Conservation (phyloP, 2,797 vertebrate species). For the Prunella strophiata region DNA sequence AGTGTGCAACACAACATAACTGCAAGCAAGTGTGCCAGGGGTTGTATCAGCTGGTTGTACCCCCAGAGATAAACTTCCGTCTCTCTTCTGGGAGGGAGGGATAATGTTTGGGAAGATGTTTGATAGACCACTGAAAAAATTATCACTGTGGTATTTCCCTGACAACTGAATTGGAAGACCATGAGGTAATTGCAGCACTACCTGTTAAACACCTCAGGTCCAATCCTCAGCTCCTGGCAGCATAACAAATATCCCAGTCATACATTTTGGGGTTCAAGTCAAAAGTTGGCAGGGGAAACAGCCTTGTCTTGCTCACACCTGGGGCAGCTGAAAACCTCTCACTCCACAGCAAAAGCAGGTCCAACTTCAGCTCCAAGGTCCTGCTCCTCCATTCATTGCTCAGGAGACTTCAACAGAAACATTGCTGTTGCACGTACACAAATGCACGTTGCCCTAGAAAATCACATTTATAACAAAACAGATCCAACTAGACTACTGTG, state of each 20-base stretch:
- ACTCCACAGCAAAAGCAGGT: not conserved
- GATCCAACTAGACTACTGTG: not conserved
- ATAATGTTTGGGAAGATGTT: not conserved
- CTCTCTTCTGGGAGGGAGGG: not conserved
- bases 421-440: rapidly evolving
- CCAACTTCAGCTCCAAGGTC: not conserved
- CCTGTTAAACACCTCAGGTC: not conserved
- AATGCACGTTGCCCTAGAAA: not conserved
- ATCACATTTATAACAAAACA: not conserved
- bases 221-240: not conserved
- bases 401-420: not conserved
- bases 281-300: not conserved
- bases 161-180: not conserved
- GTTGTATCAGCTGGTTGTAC: not conserved
- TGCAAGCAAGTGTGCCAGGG: not conserved
- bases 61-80: not conserved
- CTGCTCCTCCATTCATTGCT: not conserved
- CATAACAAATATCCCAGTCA: not conserved
- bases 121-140: not conserved
- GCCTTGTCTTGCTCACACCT: not conserved
- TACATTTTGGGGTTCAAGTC: not conserved
- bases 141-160: not conserved
- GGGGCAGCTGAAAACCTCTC: not conserved
- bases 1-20: not conserved
- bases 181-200: not conserved